Base-by-base conservation (phyloP, 2,797 vertebrate species). In the Danio tinwini region DNA sequence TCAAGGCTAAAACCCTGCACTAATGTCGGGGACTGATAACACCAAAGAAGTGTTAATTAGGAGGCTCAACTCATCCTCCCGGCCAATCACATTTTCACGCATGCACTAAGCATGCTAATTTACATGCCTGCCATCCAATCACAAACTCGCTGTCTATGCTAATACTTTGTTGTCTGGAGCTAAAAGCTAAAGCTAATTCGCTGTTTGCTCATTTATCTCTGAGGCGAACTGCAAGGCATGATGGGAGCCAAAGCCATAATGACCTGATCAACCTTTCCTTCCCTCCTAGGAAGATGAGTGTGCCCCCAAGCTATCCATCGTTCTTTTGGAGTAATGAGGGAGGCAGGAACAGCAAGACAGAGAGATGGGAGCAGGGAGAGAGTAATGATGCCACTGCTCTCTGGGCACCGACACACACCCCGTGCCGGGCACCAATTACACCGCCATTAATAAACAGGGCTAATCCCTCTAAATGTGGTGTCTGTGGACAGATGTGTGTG, bases 401-500 rank as follows among this genome's bases (percentile, higher is more conserved):
- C 87, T 90, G 85, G 87, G 88, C 88, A 90, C 84, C 56, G 83
- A 81, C 85, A 83, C 82, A 86, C 80, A 82, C 76, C 73, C 85
- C 65, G 39, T 50, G 59, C 70, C 47, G 71, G 76, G 80, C 77
- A 82, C 82, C 86, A 86, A 88, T 84, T 82, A 84, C 80, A 74
- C 71, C 84, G 73, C 67, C 83, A 81, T 68, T 81, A 85, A 84
- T 79, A 79, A 79, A 79, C 67, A 79, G 77, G 58, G 68, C 58
- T 79, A 79, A 79, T 79, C 77, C 58, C 21, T 79, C 56, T 63
- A 79, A 79, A 79, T 63, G 58, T 92, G 94, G 92, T 92, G 92
- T 87, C 92, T 85, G 85, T 90, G 87, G 92, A 92, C 91, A 92
- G 91, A 87, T 85, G 90, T 92, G 87, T 90, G 29, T 29, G 29